Base-by-base conservation (phyloP, 2,888 invertebrate species). In the Acholoe squamosa region DNA sequence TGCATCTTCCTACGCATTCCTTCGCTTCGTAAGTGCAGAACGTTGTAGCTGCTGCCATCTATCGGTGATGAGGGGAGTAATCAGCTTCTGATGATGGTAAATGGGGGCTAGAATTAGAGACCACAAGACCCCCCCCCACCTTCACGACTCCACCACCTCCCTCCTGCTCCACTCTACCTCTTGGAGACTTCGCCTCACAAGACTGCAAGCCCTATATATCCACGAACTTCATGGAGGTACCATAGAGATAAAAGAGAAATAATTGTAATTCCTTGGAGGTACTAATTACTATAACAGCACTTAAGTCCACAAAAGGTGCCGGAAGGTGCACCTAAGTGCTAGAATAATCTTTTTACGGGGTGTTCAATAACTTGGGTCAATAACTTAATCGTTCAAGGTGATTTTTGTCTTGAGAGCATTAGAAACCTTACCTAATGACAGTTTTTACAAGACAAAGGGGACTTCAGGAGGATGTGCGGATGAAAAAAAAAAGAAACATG, bases 1-100 rank as follows among this genome's bases (percentile, higher is more conserved):
- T 76, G 61, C 28, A 25, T 31, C 76, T 76, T 14, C 31, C 28
- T 76, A 14, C 28, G 76, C 25, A 31, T 34, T n/a, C 12, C n/a
- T n/a, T 16, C 80, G 80, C 14, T 7, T 34, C 5, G 16, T 80
- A 43, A 80, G 80, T 80, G 80, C 34, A 80, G 80, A 80, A 43
- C 80, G 34, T 33, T 80, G 80, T 80, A 16, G 34, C 34, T 31
- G 34, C 80, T 43, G 80, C 80, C 80, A 80, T 80, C 80, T 80
- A 34, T 33, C 33, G 80, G 33, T n/a, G 14, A 43, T 16, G 25
- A 14, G 80, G 31, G 28, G 33, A n/a, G 43, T 80, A 33, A 80
- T 80, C 80, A 43, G 43, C 80, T n/a, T 28, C 31, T 71, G 71
- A 71, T 71, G 71, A 71, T 14, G 71, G 71, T 28, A 33, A 80